Evolutionary conservation across 2,888 invertebrate species (phyloP), one percentile per base, ranked within the genome.

Genomic region (Apoda limacodes): DNA sequence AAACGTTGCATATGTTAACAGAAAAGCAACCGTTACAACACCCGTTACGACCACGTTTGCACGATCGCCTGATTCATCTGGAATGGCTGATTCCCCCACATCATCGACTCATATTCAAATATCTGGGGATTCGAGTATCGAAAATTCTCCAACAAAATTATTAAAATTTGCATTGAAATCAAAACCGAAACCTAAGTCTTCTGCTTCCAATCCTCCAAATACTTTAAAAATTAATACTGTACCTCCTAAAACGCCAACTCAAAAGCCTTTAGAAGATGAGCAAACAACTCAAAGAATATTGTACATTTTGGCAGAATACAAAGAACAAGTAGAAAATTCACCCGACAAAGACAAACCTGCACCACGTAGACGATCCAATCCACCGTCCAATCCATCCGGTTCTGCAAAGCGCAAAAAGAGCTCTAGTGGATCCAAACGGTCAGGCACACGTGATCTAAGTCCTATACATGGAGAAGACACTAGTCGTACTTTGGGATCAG

Each of bases 301-400:
- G 37, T 90, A 90, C 42, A 91, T 91, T 46, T 60, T 91, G 27
- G 90, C 90, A 1, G 89, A 91, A 53, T 91, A 91, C 57, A 89
- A 89, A 26, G 91, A 91, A 49, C 90, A 91, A 52, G 75, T 91
- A 23, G 82, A 90, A 45, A 91, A 90, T 52, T 90, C 89, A 1
- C 91, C 91, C 0, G 91, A 91, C 62, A 91, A 90, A 53, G 89
- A 91, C 56, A 91, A 90, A 60, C 91, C 91, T 0, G 91, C 91
- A 1, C 91, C 91, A 1, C 80, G 91, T 23, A 75, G 91, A 45
- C 80, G 91, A 31, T 86, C 89, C 0, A 89, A 90, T 60, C 87
- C 87, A 9, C 88, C 89, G 1, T 85, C 88, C 2, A 88, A 87
- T 66, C 86, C 89, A 1, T 84, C 83, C 28, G 87, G 88, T 10